Conservation (phyloP, 2,113 vertebrate species). For the Phoxinus phoxinus region DNA sequence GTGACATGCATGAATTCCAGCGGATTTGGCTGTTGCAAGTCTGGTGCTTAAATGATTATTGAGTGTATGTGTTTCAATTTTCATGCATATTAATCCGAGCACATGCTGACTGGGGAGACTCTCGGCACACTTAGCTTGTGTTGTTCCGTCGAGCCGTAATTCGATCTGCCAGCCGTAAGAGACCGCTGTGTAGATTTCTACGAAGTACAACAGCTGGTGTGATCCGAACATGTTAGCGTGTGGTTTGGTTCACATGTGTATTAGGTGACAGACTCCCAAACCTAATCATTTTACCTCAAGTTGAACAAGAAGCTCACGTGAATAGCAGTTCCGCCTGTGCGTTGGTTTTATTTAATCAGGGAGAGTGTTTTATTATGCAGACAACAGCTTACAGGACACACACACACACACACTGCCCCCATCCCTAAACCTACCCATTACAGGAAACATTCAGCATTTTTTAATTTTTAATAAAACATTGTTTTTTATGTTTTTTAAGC, state of each 20-base stretch:
- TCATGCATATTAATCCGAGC: slow-evolving; percentile 28
- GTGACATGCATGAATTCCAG: slow-evolving; percentile 26
- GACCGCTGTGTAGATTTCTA: background rate
- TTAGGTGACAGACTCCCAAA: slow-evolving; percentile 24
- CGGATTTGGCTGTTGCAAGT: slow-evolving; percentile 3
- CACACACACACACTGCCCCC: too few relatives aligned
- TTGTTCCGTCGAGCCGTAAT: background rate
- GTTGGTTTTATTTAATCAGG: background rate
- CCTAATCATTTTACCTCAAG: slow-evolving; percentile 14
- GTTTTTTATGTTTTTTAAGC: too few relatives aligned
- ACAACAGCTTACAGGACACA: too few relatives aligned
- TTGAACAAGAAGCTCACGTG: background rate
- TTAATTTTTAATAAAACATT: too few relatives aligned
- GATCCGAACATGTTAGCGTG: slow-evolving; percentile 26
- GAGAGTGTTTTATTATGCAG: background rate
- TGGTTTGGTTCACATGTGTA: slow-evolving; percentile 13
- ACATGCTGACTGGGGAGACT: background rate
- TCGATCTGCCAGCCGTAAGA: slow-evolving; percentile 36
- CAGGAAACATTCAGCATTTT: too few relatives aligned
- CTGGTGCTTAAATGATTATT: slow-evolving; percentile 38
- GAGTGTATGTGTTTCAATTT: slow-evolving; percentile 33
- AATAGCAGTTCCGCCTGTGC: background rate
- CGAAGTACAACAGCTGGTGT: slow-evolving; percentile 21
- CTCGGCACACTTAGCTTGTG: background rate
- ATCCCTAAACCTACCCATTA: too few relatives aligned